A percentile compares a stretch with the other conserved stretches of the same genome.
Conservation (phyloP, 2,888 invertebrate species). For the Ochlodes sylvanus region DNA sequence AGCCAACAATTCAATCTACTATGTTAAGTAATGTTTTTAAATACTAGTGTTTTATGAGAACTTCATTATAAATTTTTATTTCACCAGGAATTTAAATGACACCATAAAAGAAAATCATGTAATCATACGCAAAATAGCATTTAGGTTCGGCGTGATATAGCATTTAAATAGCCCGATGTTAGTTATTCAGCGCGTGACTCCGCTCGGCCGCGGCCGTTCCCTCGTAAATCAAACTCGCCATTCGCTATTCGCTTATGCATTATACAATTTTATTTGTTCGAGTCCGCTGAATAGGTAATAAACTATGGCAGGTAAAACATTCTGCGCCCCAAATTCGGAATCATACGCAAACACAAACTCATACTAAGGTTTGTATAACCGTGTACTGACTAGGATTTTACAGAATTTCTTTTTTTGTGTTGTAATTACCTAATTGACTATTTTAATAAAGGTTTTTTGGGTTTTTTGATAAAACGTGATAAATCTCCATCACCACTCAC, state of each 20-base stretch:
- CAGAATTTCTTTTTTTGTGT: background rate
- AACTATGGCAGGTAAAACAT: constrained; percentile 82
- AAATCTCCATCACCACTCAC: too few relatives aligned
- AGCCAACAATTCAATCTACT: too few relatives aligned
- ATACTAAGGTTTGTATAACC: constrained; percentile 41
- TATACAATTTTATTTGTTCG: constrained; percentile 86
- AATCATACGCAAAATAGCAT: constrained; percentile 37
- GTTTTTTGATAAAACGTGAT: too few relatives aligned
- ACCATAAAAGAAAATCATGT: background rate
- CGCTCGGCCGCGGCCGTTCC: constrained; percentile 59
- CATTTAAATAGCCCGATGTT: constrained; percentile 76
- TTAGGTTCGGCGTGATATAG: constrained; percentile 46
- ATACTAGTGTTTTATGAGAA: too few relatives aligned
- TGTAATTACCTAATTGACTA: background rate
- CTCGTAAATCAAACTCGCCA: constrained; percentile 84
- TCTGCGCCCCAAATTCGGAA: constrained; percentile 74
- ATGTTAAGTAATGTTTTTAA: too few relatives aligned
- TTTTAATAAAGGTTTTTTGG: too few relatives aligned
- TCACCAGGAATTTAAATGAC: too few relatives aligned
- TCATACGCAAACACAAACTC: constrained; percentile 76
- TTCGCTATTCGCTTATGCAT: constrained; percentile 85
- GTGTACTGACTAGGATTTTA: background rate
- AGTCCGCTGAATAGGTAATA: constrained; percentile 84
- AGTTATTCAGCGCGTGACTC: constrained; percentile 80
- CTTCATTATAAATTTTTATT: too few relatives aligned